Conservation (phyloP, 1,140 invertebrate species). For the Papilio polyxenes region DNA sequence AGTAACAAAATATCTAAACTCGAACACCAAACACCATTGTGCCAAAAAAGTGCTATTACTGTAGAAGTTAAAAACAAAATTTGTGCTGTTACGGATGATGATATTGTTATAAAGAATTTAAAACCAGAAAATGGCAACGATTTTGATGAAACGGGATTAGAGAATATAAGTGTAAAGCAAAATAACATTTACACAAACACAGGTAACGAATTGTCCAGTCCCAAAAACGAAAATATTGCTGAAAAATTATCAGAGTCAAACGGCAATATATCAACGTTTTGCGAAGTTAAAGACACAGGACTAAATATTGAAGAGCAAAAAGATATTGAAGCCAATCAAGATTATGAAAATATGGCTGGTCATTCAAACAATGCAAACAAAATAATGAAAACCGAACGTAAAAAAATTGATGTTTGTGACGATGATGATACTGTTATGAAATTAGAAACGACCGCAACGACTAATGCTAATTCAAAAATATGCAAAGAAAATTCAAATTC, state of each 20-base stretch:
- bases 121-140: not conserved
- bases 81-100: too few species aligned
- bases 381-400: not conserved
- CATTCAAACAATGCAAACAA: not conserved
- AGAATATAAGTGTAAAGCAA: not conserved
- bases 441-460: not conserved
- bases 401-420: not conserved
- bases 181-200: not conserved
- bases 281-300: not conserved
- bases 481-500: not conserved
- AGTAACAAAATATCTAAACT: slow-evolving; percentile 12
- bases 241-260: not conserved
- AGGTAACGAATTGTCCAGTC: not conserved
- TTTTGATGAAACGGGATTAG: not conserved
- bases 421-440: not conserved
- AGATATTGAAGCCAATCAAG: not conserved
- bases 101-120: not conserved
- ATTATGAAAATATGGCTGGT: not conserved
- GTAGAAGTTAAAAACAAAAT: not conserved
- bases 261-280: not conserved
- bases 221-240: not conserved
- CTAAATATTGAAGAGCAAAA: not conserved
- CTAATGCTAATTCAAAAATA: not conserved
- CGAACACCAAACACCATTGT: not conserved
- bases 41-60: not conserved